These are phyloP conservation scores for Diabrotica virgifera DNA, from an alignment of 1,140 invertebrate species.

Conservation along the genomic window DNA sequence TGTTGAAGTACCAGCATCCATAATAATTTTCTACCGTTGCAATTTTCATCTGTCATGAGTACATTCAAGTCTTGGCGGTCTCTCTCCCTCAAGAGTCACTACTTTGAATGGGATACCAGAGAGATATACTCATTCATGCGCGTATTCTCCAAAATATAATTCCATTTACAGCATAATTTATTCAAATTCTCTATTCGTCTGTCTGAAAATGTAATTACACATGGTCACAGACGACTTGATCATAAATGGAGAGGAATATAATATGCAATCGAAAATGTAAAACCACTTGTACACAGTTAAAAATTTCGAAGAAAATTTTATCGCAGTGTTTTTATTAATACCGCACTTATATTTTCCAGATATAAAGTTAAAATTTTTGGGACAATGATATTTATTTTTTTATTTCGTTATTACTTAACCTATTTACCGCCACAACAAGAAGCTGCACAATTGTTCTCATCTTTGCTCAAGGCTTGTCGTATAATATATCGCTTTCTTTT, in stretches of 20 bases:
- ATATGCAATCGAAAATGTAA: background rate
- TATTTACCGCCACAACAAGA: too few species aligned
- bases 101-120: background rate
- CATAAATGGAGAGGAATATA: slow-evolving; percentile 9
- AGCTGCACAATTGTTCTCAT: too few species aligned
- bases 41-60: background rate
- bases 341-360: too few species aligned
- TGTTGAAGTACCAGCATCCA: too few species aligned
- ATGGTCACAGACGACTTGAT: slow-evolving; percentile 11
- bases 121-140: background rate
- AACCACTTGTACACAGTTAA: background rate
- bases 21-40: background rate
- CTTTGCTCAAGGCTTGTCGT: too few species aligned
- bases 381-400: too few species aligned
- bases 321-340: too few species aligned
- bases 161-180: slow-evolving; percentile 7
- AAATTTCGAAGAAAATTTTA: background rate
- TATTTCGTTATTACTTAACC: too few species aligned
- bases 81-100: background rate
- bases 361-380: too few species aligned
- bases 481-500: too few species aligned
- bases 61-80: background rate
- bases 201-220: slow-evolving; percentile 15
- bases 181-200: slow-evolving; percentile 4
- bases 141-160: slow-evolving; percentile 1